Percentiles rank a stretch among this genome's conserved stretches.
Evolutionary conservation across 1,140 invertebrate species (phyloP).

Genomic region (Uloborus diversus): DNA sequence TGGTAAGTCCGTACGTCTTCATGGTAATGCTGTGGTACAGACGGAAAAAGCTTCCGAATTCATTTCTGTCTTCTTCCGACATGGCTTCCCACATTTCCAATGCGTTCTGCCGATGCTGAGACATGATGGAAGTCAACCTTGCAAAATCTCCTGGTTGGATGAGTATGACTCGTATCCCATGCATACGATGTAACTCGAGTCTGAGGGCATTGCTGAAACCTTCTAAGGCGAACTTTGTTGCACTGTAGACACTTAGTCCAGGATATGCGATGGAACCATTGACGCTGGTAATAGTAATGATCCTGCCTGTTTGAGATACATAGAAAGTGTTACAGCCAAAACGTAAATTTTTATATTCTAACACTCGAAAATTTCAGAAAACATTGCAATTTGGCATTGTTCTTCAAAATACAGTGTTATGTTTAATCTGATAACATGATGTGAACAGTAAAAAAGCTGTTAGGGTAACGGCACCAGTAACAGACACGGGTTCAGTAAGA

Average conservation of each 20-base stretch:
- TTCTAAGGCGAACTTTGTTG: conserved; percentile 79
- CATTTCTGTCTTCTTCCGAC: conserved; percentile 41
- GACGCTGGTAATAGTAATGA: conserved; percentile 84
- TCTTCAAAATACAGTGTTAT: no score
- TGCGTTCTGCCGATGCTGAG: conserved; percentile 42
- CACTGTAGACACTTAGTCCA: conserved; percentile 77
- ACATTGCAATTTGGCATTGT: no score
- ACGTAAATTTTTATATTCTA: no score
- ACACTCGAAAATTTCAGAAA: no score
- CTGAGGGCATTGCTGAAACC: conserved; percentile 65
- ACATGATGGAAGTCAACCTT: conserved; percentile 62
- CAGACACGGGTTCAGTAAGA: no score
- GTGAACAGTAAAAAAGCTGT: no score
- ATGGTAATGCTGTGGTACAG: conserved; percentile 52
- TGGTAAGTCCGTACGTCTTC: conserved; percentile 55
- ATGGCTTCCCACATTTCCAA: conserved; percentile 61
- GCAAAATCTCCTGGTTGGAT: conserved; percentile 66
- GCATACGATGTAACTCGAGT: conserved; percentile 62
- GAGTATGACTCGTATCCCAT: conserved; percentile 64
- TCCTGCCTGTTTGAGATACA: conserved; percentile 66
- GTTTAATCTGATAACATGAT: no score
- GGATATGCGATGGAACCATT: conserved; percentile 78
- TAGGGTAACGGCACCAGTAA: no score
- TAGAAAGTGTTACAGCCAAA: no score
- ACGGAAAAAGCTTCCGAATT: conserved; percentile 59